These are phyloP conservation scores for Pseudomyrmex dendroicus DNA, from an alignment of 1,140 invertebrate genomes.

Conservation along the genomic window DNA sequence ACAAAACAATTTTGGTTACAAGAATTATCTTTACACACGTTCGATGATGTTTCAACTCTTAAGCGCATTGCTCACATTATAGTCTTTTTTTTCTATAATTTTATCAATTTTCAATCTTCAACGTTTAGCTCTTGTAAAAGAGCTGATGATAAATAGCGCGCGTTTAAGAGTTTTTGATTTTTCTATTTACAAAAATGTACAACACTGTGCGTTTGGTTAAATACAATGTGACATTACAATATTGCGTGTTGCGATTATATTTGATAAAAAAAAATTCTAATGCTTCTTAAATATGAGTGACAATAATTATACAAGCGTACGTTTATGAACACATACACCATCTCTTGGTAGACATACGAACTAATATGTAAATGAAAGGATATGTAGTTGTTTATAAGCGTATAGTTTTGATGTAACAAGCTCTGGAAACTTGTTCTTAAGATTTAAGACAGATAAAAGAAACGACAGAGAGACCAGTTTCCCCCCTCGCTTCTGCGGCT, in stretches of 20 bases:
- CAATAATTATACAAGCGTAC: neutral
- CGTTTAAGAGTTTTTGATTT: constrained; percentile 5
- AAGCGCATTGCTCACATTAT: neutral
- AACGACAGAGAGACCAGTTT: constrained; percentile 56
- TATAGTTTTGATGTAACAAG: constrained; percentile 59
- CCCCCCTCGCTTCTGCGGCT: constrained; percentile 53
- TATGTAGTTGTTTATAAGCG: constrained; percentile 19
- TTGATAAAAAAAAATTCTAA: constrained; percentile 4
- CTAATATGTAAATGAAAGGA: constrained; percentile 68
- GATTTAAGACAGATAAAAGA: constrained; percentile 65
- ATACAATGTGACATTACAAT: constrained; percentile 11
- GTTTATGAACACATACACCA: constrained; percentile 61
- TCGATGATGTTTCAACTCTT: constrained; percentile 10
- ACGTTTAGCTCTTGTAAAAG: too few relatives aligned
- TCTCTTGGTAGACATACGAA: constrained; percentile 74
- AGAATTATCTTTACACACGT: neutral
- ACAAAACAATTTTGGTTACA: neutral
- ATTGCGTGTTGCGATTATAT: constrained; percentile 17
- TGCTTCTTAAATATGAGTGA: neutral
- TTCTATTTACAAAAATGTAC: constrained; percentile 36
- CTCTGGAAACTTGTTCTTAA: constrained; percentile 73
- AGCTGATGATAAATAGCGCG: neutral
- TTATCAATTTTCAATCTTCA: too few relatives aligned
- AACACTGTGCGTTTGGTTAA: neutral
- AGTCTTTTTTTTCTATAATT: neutral